These are phyloP conservation scores for Kryphioiulus occultus DNA, from an alignment of 2,888 invertebrate species.

Conservation along the genomic window DNA sequence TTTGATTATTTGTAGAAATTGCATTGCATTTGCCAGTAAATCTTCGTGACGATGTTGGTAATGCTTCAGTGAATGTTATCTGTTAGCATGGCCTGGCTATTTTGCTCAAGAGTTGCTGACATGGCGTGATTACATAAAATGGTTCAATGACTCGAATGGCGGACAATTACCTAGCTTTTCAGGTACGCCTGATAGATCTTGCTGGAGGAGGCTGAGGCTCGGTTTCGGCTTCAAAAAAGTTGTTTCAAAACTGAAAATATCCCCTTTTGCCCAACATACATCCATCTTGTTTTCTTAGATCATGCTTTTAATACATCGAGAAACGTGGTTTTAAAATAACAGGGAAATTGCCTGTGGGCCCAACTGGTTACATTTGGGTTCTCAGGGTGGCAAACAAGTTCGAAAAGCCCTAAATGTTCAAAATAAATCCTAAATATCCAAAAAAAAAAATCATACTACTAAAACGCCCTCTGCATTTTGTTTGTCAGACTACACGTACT, in stretches of 20 bases:
- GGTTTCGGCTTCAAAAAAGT: neutral
- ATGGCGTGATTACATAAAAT: slow-evolving; percentile 7
- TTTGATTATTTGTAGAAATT: too few relatives aligned
- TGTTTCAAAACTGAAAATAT: neutral
- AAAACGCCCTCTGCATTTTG: too few relatives aligned
- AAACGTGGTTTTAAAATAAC: neutral
- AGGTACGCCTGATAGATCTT: neutral
- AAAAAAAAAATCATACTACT: too few relatives aligned
- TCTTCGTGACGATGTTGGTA: neutral
- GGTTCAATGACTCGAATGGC: slow-evolving; percentile 43
- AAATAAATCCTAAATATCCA: too few relatives aligned
- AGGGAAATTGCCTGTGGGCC: neutral
- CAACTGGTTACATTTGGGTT: neutral
- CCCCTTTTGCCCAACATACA: neutral
- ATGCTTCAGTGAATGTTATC: neutral
- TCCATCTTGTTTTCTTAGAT: neutral
- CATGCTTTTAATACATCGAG: neutral
- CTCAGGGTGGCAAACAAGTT: neutral
- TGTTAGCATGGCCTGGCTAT: neutral
- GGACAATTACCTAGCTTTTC: slow-evolving; percentile 43
- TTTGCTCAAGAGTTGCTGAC: neutral
- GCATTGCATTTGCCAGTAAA: neutral
- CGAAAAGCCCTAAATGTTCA: too few relatives aligned
- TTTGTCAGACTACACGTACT: too few relatives aligned
- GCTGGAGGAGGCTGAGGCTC: neutral